These are phyloP conservation scores for Caenorhabditis sulstoni DNA, from an alignment of 2,888 invertebrate species.

Conservation along the genomic window DNA sequence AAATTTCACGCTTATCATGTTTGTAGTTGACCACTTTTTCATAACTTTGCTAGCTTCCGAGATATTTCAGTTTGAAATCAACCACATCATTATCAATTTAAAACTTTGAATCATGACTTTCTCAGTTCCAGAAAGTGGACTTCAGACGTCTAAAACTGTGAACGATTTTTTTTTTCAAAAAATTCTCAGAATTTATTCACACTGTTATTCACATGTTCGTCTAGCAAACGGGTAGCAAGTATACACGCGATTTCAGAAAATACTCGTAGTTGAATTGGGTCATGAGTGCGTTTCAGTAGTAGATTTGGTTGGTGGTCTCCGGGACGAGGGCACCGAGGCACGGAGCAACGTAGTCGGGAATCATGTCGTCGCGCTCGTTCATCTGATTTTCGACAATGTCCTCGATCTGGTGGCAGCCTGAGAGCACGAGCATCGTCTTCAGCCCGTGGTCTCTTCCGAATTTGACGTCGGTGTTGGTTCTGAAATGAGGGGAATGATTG, in stretches of 20 bases:
- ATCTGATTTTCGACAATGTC: slow-evolving; percentile 75
- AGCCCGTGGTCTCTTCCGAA: slow-evolving; percentile 92
- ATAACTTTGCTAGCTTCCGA: no score
- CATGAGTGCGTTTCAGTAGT: not conserved
- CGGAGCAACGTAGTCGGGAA: slow-evolving; percentile 79
- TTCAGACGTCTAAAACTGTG: no score
- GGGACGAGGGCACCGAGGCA: slow-evolving; percentile 76
- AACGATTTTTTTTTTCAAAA: not conserved
- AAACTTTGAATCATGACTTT: no score
- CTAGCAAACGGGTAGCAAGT: no score
- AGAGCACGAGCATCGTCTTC: slow-evolving; percentile 88
- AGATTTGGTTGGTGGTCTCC: slow-evolving; percentile 8
- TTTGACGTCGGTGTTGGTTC: slow-evolving; percentile 90
- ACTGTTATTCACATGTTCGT: slow-evolving; percentile 16
- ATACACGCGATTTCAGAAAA: no score
- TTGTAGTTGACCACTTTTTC: no score
- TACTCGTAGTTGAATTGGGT: not conserved
- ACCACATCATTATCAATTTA: no score
- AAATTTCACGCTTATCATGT: no score
- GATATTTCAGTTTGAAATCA: no score
- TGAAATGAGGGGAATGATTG: slow-evolving; percentile 35
- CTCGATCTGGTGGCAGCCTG: slow-evolving; percentile 77
- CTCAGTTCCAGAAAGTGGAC: no score
- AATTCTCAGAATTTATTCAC: not conserved
- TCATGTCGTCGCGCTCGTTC: slow-evolving; percentile 75